Evolutionary conservation across 1,140 invertebrate genomes (phyloP).

Genomic region (Drosophila parvula): DNA sequence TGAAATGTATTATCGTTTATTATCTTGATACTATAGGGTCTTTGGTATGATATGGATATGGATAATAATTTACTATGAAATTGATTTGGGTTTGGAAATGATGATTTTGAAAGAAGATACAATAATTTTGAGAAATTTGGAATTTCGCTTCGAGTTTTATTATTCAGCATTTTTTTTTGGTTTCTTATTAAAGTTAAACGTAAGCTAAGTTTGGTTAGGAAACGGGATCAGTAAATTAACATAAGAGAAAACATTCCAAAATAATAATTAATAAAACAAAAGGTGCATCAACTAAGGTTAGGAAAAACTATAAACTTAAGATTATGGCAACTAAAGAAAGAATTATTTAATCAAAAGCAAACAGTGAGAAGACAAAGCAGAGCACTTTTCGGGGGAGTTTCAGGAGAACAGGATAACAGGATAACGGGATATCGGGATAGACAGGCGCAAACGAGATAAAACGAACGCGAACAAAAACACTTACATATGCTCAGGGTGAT

Average conservation of each 20-base stretch:
- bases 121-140: conserved; percentile 53
- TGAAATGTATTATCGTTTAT: no score
- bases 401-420: conserved; percentile 12
- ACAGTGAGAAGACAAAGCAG: conserved; percentile 16
- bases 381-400: conserved; percentile 10
- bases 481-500: conserved; percentile 99
- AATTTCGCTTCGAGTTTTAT: conserved; percentile 64
- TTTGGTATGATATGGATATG: not conserved
- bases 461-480: conserved; percentile 81
- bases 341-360: conserved; percentile 22
- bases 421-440: conserved; percentile 11
- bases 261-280: conserved; percentile 10
- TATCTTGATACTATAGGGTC: no score
- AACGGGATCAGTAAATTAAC: conserved; percentile 9
- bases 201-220: conserved; percentile 40
- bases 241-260: conserved; percentile 20
- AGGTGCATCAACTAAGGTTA: conserved; percentile 18
- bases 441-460: conserved; percentile 60
- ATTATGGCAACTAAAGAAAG: conserved; percentile 7
- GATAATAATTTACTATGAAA: conserved; percentile 23
- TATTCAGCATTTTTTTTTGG: conserved; percentile 57
- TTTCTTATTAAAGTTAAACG: conserved; percentile 31
- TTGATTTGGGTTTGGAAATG: conserved; percentile 13
- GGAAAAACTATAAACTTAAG: conserved; percentile 20
- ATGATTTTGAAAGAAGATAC: conserved; percentile 22